A percentile compares a stretch with the other conserved stretches of the same genome.
Evolutionary conservation across 2,113 vertebrate genomes (phyloP).

Genomic region (Cinclus mexicanus): DNA sequence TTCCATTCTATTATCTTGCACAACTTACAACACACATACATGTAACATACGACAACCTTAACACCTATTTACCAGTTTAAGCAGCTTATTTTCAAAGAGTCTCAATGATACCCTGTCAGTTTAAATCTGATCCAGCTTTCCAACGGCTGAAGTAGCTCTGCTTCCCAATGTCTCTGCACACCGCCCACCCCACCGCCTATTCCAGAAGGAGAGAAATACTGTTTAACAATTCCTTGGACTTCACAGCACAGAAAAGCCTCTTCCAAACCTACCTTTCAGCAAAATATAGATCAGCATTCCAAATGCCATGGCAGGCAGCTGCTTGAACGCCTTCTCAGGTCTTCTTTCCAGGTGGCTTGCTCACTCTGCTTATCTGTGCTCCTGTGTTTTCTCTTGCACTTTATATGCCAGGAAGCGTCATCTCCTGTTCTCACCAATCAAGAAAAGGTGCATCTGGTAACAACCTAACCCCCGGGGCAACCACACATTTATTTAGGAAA

Average conservation of each 20-base stretch:
- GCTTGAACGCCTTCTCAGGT: conserved; percentile 23
- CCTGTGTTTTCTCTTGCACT: conserved; percentile 64
- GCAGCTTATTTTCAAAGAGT: neutral
- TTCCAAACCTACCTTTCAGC: conserved; percentile 70
- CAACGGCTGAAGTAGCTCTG: neutral
- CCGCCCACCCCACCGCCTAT: neutral
- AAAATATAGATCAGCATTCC: conserved; percentile 68
- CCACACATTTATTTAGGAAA: conserved; percentile 66
- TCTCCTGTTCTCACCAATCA: conserved; percentile 75
- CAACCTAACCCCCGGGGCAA: conserved; percentile 53
- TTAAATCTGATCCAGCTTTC: neutral
- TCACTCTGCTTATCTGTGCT: conserved; percentile 62
- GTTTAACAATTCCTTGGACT: neutral
- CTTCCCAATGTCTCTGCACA: neutral
- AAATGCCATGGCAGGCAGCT: conserved; percentile 66
- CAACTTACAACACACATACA: neutral
- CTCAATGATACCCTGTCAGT: neutral
- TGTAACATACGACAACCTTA: neutral
- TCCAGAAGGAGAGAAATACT: neutral
- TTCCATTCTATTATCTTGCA: neutral
- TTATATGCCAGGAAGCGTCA: conserved; percentile 78
- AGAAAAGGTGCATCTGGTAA: conserved; percentile 73
- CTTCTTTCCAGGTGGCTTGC: conserved; percentile 32
- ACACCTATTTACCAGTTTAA: neutral
- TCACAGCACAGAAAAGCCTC: neutral